Evolutionary conservation across 2,113 vertebrate species (phyloP), one percentile per base, ranked within the genome.

Genomic region (Phoenicopterus ruber): DNA sequence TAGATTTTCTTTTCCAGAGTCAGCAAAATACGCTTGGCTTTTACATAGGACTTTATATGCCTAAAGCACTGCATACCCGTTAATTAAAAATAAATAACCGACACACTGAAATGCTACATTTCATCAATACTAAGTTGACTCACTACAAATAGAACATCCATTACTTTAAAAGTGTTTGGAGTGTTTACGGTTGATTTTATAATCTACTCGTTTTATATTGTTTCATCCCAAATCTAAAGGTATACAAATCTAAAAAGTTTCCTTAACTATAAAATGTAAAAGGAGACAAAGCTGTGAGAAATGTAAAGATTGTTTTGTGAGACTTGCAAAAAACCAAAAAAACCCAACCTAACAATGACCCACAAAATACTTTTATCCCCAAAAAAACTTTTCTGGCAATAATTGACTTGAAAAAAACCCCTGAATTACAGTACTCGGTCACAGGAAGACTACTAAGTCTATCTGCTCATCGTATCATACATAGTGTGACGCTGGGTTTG

Each of bases 1-100:
- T 49, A 69, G 49, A 57, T 72, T 78, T 93, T 42, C 14, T 59
- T 50, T 88, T 87, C 61, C 4, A 3, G 32, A 76, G 83, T 83
- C 88, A 94, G 82, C 74, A 82, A 76, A 92, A 77, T 26, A 57
- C 3, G 1, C 17, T 82, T 66, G 28, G 44, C 16, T 92, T 88
- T 88, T 88, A 65, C 66, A 47, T 7, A 36, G 54, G 44, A 62
- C 31, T 58, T 88, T 6, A 69, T 63, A 61, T 83, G 49, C 86
- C 74, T 40, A 36, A 92, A 90, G 54, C 28, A 40, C 22, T 46
- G 58, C 63, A 70, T 29, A 44, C 31, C 14, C 5, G 0, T 36
- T 94, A 90, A 92, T 90, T 90, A 80, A 83, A 92, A 90, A 71
- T 52, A 94, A 82, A 36, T 69, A 86, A 66, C 57, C 34, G 40